These are phyloP conservation scores for Branchipolynoe longqiensis DNA, from an alignment of 2,888 invertebrate genomes.

Conservation along the genomic window DNA sequence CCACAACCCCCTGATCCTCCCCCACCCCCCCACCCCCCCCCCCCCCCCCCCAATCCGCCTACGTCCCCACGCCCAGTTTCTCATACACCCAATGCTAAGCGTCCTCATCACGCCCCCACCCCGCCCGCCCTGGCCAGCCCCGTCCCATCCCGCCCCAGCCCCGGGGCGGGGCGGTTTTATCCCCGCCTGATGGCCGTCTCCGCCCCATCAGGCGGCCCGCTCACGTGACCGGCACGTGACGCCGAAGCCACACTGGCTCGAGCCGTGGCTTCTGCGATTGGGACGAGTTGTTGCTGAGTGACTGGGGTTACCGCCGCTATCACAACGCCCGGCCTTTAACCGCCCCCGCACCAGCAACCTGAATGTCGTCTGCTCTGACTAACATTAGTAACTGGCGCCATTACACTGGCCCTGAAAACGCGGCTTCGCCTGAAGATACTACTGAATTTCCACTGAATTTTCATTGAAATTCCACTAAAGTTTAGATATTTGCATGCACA, in stretches of 20 bases:
- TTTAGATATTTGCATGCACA: too few species aligned
- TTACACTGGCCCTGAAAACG: too few species aligned
- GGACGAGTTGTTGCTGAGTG: too few species aligned
- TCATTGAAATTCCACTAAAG: too few species aligned
- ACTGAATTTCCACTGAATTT: too few species aligned
- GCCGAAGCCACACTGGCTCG: constrained; percentile 14
- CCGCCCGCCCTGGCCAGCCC: not conserved
- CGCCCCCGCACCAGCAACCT: too few species aligned
- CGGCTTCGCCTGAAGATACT: too few species aligned
- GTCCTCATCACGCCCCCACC: constrained; percentile 34
- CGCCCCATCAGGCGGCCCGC: constrained; percentile 34
- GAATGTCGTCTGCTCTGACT: too few species aligned
- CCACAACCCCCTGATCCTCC: not conserved
- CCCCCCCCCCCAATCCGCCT: not conserved
- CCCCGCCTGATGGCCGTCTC: constrained; percentile 44
- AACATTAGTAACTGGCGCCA: too few species aligned
- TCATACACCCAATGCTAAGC: constrained; percentile 24
- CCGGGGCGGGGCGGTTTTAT: constrained; percentile 12
- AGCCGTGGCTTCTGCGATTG: constrained; percentile 17
- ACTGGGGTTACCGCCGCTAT: too few species aligned
- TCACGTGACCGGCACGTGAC: constrained; percentile 32
- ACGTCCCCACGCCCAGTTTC: constrained; percentile 32
- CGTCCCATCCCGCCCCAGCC: not conserved
- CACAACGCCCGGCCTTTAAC: too few species aligned
- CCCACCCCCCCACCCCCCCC: not conserved